Conservation (phyloP, 2,113 vertebrate species). For the Trogon surrucura region DNA sequence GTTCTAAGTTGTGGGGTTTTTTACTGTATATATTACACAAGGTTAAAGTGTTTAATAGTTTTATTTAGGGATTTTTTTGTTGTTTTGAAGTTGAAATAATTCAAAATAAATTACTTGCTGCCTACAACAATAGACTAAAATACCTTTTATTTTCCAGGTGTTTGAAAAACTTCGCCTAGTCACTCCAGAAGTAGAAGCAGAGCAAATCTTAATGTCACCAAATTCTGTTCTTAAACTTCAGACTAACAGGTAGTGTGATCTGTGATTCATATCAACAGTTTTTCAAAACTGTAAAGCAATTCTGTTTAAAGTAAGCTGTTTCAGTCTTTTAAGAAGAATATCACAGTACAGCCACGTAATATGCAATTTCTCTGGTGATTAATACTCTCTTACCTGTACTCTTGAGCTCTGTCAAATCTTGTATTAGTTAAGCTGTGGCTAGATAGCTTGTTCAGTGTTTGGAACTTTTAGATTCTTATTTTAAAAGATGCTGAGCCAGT, state of each 20-base stretch:
- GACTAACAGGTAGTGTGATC: constrained; percentile 70
- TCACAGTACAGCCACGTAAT: not conserved
- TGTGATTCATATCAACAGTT: not conserved
- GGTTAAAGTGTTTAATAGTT: not conserved
- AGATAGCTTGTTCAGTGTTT: not conserved
- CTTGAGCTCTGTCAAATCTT: not conserved
- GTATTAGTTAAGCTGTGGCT: not conserved
- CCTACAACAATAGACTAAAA: not conserved
- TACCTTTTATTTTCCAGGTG: constrained; percentile 77
- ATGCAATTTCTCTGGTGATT: not conserved
- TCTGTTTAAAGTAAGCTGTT: not conserved
- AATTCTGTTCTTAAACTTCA: constrained; percentile 79
- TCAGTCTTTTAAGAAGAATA: not conserved
- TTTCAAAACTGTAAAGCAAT: not conserved
- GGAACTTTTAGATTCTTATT: not conserved
- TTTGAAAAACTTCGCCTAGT: constrained; percentile 89
- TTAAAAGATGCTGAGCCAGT: not conserved
- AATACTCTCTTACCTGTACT: not conserved
- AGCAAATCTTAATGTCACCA: constrained; percentile 84
- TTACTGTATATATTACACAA: not conserved
- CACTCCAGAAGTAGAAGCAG: constrained; percentile 81
- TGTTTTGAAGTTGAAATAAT: not conserved
- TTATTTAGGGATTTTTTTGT: not conserved
- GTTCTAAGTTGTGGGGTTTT: not conserved
- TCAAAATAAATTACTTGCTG: not conserved